phyloP scores from a whole-genome alignment of 2,113 vertebrate species.

The Cottus gobio region DNA sequence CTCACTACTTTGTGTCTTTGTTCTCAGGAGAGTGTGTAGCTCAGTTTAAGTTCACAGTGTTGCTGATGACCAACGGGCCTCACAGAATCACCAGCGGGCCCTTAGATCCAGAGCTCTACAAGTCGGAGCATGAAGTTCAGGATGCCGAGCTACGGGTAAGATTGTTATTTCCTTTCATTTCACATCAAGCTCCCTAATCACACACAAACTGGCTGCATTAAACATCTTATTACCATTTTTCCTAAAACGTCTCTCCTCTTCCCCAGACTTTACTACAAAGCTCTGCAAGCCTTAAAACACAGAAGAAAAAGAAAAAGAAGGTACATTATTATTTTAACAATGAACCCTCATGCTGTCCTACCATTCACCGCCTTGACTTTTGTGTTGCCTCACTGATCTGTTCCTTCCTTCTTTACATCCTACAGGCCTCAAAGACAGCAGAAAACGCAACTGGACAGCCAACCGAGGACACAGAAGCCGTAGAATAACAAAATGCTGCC shows the following conservation, averaged over 20 bases:
- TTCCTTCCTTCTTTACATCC: neutral
- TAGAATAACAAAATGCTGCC: slow-evolving; percentile 83
- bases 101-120: slow-evolving; percentile 92
- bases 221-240: neutral
- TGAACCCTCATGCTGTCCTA: neutral
- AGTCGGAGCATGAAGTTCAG: slow-evolving; percentile 94
- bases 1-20: neutral
- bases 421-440: slow-evolving; percentile 93
- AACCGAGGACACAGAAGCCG: slow-evolving; percentile 86
- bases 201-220: neutral
- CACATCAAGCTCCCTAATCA: neutral
- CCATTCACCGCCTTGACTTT: neutral
- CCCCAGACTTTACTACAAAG: slow-evolving; percentile 93
- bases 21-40: slow-evolving; percentile 91
- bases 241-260: slow-evolving; percentile 20
- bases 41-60: slow-evolving; percentile 98
- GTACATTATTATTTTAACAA: slow-evolving; percentile 67
- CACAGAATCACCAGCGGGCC: slow-evolving; percentile 94
- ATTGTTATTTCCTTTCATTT: neutral
- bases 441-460: slow-evolving; percentile 92
- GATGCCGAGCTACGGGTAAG: slow-evolving; percentile 93
- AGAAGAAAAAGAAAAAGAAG: slow-evolving; percentile 99
- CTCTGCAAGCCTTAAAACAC: slow-evolving; percentile 95
- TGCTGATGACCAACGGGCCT: slow-evolving; percentile 96
- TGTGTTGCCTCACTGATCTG: neutral